Conservation (phyloP, 37 sponge, comb jelly and placozoan genomes). For the Bolinopsis microptera region DNA sequence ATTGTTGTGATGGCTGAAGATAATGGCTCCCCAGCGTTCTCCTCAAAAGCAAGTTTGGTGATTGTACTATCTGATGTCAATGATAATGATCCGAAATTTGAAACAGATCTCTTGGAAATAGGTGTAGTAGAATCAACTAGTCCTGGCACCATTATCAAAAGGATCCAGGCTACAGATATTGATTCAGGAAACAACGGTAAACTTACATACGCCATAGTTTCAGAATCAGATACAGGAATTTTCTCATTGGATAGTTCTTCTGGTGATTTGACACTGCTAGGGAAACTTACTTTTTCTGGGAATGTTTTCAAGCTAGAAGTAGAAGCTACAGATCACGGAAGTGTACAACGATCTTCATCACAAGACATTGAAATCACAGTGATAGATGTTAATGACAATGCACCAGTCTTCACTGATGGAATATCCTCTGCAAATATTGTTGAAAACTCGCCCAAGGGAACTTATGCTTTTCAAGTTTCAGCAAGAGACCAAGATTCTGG, state of each 20-base stretch:
- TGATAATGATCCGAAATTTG: conserved; percentile 33
- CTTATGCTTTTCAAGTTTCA: neutral
- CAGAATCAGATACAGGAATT: conserved; percentile 7
- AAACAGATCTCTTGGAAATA: neutral
- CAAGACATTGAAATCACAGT: conserved; percentile 24
- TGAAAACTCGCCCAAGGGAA: neutral
- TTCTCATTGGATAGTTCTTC: conserved; percentile 24
- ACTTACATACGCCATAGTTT: neutral
- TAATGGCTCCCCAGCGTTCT: neutral
- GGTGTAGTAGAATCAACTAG: conserved; percentile 44
- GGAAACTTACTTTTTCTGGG: neutral
- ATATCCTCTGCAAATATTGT: neutral
- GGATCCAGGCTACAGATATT: conserved; percentile 17
- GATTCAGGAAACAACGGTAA: conserved; percentile 31
- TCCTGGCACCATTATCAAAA: conserved; percentile 6
- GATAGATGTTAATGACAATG: conserved; percentile 60
- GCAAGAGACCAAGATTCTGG: conserved; percentile 51
- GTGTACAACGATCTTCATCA: neutral
- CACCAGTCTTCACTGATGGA: conserved; percentile 28
- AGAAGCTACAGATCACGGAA: neutral
- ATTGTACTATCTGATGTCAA: conserved; percentile 12
- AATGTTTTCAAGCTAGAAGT: neutral
- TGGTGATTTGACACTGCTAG: neutral
- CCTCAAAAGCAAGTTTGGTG: neutral
- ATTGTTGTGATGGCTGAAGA: neutral